Conservation (phyloP, 2,888 invertebrate species). For the Dryocosmus kuriphilus region DNA sequence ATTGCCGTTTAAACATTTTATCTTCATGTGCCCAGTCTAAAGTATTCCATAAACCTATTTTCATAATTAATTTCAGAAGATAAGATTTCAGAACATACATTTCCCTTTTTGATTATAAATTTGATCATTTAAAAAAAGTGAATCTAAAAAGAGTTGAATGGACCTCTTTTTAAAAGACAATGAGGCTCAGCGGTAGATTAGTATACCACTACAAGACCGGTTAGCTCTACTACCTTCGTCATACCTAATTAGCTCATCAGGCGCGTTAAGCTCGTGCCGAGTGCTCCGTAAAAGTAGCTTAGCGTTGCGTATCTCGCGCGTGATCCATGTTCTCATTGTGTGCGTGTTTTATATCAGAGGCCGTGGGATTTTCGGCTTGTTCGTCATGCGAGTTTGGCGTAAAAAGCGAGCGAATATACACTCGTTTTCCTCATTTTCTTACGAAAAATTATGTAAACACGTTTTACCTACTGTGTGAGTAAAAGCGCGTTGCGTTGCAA, state of each 20-base stretch:
- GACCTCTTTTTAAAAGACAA: not conserved
- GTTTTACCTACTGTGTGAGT: constrained; percentile 56
- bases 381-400: constrained; percentile 36
- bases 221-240: constrained; percentile 47
- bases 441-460: constrained; percentile 68
- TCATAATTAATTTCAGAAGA: not conserved
- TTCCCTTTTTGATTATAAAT: not conserved
- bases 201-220: not conserved
- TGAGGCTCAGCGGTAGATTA: not conserved
- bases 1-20: not conserved
- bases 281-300: constrained; percentile 62
- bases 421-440: constrained; percentile 55
- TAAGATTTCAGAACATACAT: not conserved
- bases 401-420: constrained; percentile 49
- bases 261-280: constrained; percentile 54
- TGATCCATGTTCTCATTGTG: constrained; percentile 50
- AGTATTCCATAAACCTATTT: not conserved
- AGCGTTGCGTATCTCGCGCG: constrained; percentile 47
- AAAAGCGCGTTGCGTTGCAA: constrained; percentile 48
- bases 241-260: constrained; percentile 64
- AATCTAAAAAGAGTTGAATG: not conserved
- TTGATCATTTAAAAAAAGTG: too few species aligned
- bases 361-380: constrained; percentile 63
- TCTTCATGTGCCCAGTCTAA: not conserved
- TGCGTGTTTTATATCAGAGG: constrained; percentile 58